Percentiles rank a stretch among this genome's conserved stretches.
Evolutionary conservation across 2,113 vertebrate species (phyloP).

Genomic region (Tragelaphus scriptus): DNA sequence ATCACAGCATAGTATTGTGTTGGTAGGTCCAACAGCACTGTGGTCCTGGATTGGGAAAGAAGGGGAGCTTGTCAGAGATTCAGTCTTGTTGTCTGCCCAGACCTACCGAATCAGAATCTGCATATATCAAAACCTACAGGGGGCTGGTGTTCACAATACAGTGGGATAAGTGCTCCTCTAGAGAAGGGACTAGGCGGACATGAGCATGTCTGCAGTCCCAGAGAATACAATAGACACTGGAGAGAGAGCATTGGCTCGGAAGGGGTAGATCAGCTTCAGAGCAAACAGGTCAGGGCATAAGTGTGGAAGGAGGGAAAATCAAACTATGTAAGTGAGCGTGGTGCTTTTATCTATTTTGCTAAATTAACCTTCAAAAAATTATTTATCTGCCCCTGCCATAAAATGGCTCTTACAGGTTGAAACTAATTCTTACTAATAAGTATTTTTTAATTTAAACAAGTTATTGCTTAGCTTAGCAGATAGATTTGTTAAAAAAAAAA

Average conservation of each 20-base stretch:
- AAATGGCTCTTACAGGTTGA: background rate
- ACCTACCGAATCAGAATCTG: background rate
- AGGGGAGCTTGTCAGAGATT: background rate
- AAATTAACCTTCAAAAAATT: background rate
- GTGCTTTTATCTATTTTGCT: background rate
- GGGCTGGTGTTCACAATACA: background rate
- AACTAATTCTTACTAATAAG: conserved; percentile 26
- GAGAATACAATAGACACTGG: background rate
- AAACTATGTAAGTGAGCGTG: background rate
- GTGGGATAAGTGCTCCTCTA: background rate
- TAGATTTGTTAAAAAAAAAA: background rate
- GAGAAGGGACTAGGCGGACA: background rate
- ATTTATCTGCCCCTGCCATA: background rate
- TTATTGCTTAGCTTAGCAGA: background rate
- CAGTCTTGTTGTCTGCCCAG: background rate
- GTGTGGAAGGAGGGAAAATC: background rate
- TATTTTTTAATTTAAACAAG: background rate
- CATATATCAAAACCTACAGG: background rate
- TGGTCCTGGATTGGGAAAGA: background rate
- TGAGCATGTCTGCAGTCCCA: background rate
- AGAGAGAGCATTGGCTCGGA: background rate
- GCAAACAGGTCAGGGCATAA: background rate
- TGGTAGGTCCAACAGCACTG: background rate
- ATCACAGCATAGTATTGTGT: background rate
- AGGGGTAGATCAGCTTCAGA: background rate